A percentile compares a stretch with the other conserved stretches of the same genome.
Conservation (phyloP, 1,140 invertebrate species). For the Drosophila bifasciata region DNA sequence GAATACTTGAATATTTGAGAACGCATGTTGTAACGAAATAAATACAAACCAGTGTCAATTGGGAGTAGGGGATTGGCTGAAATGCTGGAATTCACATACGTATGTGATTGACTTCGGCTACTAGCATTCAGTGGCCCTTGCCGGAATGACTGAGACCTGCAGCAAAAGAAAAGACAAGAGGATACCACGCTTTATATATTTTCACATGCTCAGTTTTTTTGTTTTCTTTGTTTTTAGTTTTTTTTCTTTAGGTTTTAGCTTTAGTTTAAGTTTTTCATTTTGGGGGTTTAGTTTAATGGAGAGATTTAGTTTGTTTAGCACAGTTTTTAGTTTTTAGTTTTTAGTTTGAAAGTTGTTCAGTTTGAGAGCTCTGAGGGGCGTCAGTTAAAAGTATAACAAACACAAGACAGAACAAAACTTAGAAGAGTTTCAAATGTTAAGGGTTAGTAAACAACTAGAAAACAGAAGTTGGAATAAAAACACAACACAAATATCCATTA, state of each 20-base stretch:
- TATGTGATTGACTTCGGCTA: slow-evolving; percentile 85
- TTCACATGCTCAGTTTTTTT: slow-evolving; percentile 75
- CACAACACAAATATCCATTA: slow-evolving; percentile 18
- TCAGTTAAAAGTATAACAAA: slow-evolving; percentile 26
- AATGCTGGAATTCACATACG: slow-evolving; percentile 89
- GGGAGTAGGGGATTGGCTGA: slow-evolving; percentile 93
- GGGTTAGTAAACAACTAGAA: slow-evolving; percentile 28
- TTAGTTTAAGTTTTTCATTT: slow-evolving; percentile 17
- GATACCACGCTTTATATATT: slow-evolving; percentile 84
- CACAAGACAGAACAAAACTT: slow-evolving; percentile 1
- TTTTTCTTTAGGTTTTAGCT: slow-evolving; percentile 20
- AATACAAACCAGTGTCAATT: slow-evolving; percentile 88
- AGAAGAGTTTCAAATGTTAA: background rate
- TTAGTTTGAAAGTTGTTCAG: slow-evolving; percentile 16
- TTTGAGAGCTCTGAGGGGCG: slow-evolving; percentile 22
- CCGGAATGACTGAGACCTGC: slow-evolving; percentile 93
- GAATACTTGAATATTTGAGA: slow-evolving; percentile 47
- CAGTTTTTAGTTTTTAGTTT: slow-evolving; percentile 34
- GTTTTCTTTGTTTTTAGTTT: slow-evolving; percentile 40
- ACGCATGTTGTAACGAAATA: slow-evolving; percentile 68
- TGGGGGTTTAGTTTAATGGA: slow-evolving; percentile 20
- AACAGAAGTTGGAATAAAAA: background rate
- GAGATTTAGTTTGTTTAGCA: slow-evolving; percentile 38
- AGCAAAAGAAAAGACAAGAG: slow-evolving; percentile 89
- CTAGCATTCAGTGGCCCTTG: slow-evolving; percentile 87